Evolutionary conservation across 2,888 invertebrate genomes (phyloP).

Genomic region (Pardosa pseudoannulata): DNA sequence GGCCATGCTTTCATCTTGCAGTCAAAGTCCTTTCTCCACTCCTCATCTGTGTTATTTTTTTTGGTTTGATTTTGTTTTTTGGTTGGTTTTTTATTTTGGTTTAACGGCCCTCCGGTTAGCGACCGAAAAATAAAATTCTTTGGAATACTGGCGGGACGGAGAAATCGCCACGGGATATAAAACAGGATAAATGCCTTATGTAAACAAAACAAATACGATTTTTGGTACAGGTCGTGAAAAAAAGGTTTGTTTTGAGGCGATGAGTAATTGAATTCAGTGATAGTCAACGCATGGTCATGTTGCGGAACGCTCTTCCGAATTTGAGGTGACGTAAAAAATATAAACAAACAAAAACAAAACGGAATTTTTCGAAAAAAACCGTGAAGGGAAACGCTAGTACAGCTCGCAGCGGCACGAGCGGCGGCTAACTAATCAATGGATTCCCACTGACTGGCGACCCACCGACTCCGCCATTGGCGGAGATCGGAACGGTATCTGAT

Average conservation of each 20-base stretch:
- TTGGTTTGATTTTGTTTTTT: not conserved
- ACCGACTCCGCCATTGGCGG: slow-evolving; percentile 65
- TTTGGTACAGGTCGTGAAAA: not conserved
- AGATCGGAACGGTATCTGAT: slow-evolving; percentile 40
- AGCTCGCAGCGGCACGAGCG: slow-evolving; percentile 68
- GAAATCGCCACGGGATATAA: not conserved
- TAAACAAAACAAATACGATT: slow-evolving; percentile 4
- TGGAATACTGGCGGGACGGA: not conserved
- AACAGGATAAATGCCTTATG: not conserved
- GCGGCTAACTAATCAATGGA: slow-evolving; percentile 66
- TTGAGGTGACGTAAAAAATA: not conserved
- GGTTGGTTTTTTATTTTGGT: too few species aligned
- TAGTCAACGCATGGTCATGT: not conserved
- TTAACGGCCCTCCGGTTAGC: not conserved
- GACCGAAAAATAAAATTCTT: not conserved
- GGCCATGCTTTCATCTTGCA: slow-evolving; percentile 77
- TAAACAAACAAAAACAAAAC: slow-evolving; percentile 22
- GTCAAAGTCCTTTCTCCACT: slow-evolving; percentile 43
- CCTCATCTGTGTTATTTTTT: slow-evolving; percentile 31
- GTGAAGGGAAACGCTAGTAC: slow-evolving; percentile 37
- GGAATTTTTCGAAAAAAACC: slow-evolving; percentile 42
- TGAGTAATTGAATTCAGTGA: not conserved
- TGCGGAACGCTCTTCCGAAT: not conserved
- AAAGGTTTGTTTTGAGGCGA: not conserved
- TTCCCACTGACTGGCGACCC: slow-evolving; percentile 52